Conservation (phyloP, 2,888 invertebrate species). For the Brassicogethes aeneus region DNA sequence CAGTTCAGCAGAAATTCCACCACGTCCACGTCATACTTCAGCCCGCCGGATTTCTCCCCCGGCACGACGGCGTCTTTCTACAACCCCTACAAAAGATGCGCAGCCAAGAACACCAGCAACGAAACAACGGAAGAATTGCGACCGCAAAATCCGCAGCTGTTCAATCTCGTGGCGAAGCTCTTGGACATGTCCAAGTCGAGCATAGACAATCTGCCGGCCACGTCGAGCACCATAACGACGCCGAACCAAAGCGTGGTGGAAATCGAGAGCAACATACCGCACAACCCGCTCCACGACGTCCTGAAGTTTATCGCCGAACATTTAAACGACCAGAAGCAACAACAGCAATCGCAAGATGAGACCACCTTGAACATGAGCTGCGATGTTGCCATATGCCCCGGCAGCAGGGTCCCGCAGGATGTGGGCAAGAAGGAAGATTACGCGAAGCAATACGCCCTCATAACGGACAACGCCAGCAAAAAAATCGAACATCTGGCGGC, state of each 20-base stretch:
- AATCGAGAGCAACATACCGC: slow-evolving; percentile 33
- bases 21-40: slow-evolving; percentile 35
- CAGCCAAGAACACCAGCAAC: background rate
- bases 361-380: background rate
- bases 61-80: slow-evolving; percentile 13
- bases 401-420: background rate
- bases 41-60: slow-evolving; percentile 32
- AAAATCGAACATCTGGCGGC: slow-evolving; percentile 48
- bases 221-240: slow-evolving; percentile 41
- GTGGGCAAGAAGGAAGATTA: slow-evolving; percentile 5
- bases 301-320: slow-evolving; percentile 8
- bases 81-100: slow-evolving; percentile 22
- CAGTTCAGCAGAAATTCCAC: slow-evolving; percentile 30
- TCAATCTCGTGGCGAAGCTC: slow-evolving; percentile 43
- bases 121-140: background rate
- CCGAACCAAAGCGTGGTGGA: slow-evolving; percentile 43
- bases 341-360: background rate
- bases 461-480: slow-evolving; percentile 47
- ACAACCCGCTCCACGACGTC: slow-evolving; percentile 16
- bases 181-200: slow-evolving; percentile 44
- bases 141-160: slow-evolving; percentile 33
- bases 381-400: background rate
- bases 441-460: slow-evolving; percentile 38
- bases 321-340: background rate
- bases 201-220: slow-evolving; percentile 42